Evolutionary conservation across 2,797 vertebrate species (phyloP).

Genomic region (Jordanella pulchra): DNA sequence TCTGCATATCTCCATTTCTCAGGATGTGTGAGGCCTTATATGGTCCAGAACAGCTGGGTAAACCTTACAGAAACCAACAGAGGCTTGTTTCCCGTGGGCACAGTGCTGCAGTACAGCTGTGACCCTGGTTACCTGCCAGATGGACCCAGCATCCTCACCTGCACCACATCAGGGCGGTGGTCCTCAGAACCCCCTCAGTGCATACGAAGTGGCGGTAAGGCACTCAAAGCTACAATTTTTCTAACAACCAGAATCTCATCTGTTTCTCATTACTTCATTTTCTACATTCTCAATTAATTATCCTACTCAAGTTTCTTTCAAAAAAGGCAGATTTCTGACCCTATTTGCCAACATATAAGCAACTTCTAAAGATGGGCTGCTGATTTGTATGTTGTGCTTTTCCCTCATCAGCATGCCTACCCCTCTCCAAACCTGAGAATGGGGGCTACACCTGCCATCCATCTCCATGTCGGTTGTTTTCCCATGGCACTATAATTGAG

Average conservation of each 20-base stretch:
- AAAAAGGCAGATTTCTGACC: not conserved
- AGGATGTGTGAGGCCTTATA: constrained; percentile 80
- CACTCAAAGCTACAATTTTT: not conserved
- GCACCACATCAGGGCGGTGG: constrained; percentile 74
- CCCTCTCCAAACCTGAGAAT: constrained; percentile 89
- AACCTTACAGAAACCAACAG: constrained; percentile 81
- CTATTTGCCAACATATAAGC: not conserved
- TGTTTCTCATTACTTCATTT: not conserved
- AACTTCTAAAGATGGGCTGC: not conserved
- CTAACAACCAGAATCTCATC: not conserved
- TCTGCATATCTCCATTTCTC: constrained; percentile 8
- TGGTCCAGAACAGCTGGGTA: constrained; percentile 82
- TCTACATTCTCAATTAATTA: not conserved
- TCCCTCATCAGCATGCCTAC: constrained; percentile 83
- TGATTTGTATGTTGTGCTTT: constrained; percentile 5
- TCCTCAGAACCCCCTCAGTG: constrained; percentile 79
- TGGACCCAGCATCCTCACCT: constrained; percentile 77
- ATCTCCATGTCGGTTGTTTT: constrained; percentile 86
- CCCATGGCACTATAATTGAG: constrained; percentile 90
- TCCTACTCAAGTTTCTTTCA: not conserved
- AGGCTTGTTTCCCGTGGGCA: constrained; percentile 77
- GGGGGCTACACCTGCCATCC: constrained; percentile 94
- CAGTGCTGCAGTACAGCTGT: constrained; percentile 82
- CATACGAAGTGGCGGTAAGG: constrained; percentile 76
- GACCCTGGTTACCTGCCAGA: constrained; percentile 79